These are phyloP conservation scores for Coracopsis vasa DNA, from an alignment of 2,113 vertebrate genomes.

Conservation along the genomic window DNA sequence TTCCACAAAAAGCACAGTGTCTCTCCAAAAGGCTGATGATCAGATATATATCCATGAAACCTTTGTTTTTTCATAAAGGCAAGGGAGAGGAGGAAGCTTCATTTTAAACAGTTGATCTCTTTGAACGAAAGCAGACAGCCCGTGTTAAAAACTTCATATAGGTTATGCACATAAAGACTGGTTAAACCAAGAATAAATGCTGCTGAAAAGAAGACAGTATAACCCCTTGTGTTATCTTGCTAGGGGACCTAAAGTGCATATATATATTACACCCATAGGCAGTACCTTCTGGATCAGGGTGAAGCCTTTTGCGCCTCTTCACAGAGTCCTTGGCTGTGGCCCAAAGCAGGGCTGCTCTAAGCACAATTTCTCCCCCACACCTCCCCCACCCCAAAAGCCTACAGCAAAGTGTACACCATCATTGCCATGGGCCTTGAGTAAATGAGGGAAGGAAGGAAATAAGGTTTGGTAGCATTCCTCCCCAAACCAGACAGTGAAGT, in stretches of 20 bases:
- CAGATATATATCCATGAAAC: neutral
- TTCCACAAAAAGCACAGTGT: neutral
- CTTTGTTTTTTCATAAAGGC: neutral
- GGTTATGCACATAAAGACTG: neutral
- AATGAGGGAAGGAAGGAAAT: neutral
- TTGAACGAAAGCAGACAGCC: neutral
- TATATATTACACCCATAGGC: neutral
- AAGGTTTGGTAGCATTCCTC: neutral
- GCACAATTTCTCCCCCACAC: neutral
- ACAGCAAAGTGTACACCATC: neutral
- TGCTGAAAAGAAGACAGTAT: neutral
- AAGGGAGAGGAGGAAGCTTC: neutral
- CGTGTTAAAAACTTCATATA: neutral
- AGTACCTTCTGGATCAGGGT: neutral
- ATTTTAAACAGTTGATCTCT: neutral
- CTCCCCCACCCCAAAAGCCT: neutral
- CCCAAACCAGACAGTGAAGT: neutral
- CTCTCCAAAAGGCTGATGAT: neutral
- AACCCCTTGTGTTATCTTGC: neutral
- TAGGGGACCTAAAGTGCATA: accelerated
- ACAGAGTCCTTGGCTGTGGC: neutral
- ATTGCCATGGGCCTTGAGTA: neutral
- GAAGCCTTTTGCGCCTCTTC: neutral
- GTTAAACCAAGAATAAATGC: neutral
- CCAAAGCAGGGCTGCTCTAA: neutral